Conservation (phyloP, 2,888 invertebrate genomes). For the Ectemnius continuus region DNA sequence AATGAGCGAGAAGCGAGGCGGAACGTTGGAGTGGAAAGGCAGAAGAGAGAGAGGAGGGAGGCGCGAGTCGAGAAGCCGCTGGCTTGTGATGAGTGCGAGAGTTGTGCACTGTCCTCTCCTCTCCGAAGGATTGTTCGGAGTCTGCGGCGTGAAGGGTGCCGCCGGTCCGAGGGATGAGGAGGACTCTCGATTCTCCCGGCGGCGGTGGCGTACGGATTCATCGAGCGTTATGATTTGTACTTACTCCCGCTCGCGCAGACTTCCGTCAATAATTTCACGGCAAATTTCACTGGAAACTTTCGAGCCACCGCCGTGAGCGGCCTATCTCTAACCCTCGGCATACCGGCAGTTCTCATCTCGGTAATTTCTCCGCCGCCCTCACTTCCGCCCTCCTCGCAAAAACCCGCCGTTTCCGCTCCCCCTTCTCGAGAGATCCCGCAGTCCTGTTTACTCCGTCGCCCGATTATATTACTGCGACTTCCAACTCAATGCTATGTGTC, state of each 20-base stretch:
- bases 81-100: no score
- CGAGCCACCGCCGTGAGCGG: slow-evolving; percentile 38
- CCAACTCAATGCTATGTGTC: no score
- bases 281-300: slow-evolving; percentile 74
- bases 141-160: slow-evolving; percentile 15
- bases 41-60: not conserved
- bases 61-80: not conserved
- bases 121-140: not conserved
- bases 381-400: slow-evolving; percentile 37
- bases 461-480: not conserved
- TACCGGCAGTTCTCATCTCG: slow-evolving; percentile 22
- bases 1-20: not conserved
- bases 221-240: slow-evolving; percentile 76
- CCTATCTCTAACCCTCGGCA: slow-evolving; percentile 35
- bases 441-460: not conserved
- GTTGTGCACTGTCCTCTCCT: no score
- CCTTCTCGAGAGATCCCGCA: not conserved
- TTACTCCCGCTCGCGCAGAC: slow-evolving; percentile 58
- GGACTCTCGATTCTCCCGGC: slow-evolving; percentile 26
- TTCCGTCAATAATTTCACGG: slow-evolving; percentile 77
- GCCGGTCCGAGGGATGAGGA: slow-evolving; percentile 17
- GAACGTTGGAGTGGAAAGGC: not conserved
- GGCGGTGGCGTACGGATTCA: slow-evolving; percentile 64
- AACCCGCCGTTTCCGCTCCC: slow-evolving; percentile 48
- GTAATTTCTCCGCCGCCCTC: slow-evolving; percentile 57